phyloP scores from a whole-genome alignment of 2,888 invertebrate genomes.

The Incurvaria masculella region DNA sequence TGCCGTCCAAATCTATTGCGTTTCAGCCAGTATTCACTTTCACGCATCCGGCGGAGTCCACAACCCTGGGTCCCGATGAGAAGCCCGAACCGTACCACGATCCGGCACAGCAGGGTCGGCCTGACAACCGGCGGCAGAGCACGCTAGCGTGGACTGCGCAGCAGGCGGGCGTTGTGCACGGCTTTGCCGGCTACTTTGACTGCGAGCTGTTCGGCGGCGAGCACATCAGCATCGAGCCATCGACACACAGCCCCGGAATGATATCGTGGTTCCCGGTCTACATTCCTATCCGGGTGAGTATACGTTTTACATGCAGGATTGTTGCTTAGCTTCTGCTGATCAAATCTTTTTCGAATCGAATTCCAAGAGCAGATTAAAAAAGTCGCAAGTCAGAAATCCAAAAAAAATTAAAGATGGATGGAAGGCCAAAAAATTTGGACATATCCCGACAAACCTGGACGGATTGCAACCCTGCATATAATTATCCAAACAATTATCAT shows the following conservation, averaged over 20 bases:
- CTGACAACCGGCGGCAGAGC: slow-evolving; percentile 72
- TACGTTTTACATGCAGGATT: no score
- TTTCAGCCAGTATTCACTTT: slow-evolving; percentile 79
- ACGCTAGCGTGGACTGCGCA: slow-evolving; percentile 65
- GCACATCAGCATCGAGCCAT: slow-evolving; percentile 85
- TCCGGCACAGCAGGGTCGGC: slow-evolving; percentile 60
- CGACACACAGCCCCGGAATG: slow-evolving; percentile 87
- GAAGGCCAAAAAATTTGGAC: no score
- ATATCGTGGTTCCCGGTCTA: slow-evolving; percentile 98
- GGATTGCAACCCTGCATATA: no score
- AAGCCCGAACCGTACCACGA: slow-evolving; percentile 65
- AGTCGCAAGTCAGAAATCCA: no score
- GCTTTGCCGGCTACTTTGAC: slow-evolving; percentile 96
- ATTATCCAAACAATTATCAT: no score
- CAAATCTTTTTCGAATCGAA: no score
- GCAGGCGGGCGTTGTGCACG: slow-evolving; percentile 82
- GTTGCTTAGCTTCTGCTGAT: no score
- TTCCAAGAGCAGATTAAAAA: no score
- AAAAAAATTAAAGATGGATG: no score
- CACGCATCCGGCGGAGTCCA: slow-evolving; percentile 84
- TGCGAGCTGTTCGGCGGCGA: slow-evolving; percentile 82
- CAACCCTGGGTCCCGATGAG: slow-evolving; percentile 62
- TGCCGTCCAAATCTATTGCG: slow-evolving; percentile 2
- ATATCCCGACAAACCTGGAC: no score
- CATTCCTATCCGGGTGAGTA: slow-evolving; percentile 78